These are phyloP conservation scores for Acromyrmex charruanus DNA, from an alignment of 1,140 invertebrate genomes.

Conservation along the genomic window DNA sequence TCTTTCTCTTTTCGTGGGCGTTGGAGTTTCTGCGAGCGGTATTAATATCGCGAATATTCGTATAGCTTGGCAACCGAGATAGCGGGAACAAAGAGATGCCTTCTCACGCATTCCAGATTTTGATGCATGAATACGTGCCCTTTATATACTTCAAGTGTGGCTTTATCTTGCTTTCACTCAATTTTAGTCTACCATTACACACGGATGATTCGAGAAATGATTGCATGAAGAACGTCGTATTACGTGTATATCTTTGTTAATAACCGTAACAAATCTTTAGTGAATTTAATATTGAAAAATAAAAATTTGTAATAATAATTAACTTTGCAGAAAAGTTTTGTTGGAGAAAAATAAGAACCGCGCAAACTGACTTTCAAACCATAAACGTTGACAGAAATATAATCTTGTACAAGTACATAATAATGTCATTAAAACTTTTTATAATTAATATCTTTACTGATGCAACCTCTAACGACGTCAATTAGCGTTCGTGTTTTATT, in stretches of 20 bases:
- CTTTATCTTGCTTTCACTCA: slow-evolving; percentile 35
- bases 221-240: background rate
- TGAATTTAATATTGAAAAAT: background rate
- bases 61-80: background rate
- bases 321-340: background rate
- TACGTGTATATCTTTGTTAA: background rate
- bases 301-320: background rate
- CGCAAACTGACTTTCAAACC: background rate
- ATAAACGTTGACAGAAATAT: background rate
- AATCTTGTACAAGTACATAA: background rate
- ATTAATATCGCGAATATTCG: slow-evolving; percentile 50
- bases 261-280: background rate
- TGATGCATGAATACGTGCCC: slow-evolving; percentile 40
- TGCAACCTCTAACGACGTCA: slow-evolving; percentile 22
- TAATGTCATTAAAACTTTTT: background rate
- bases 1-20: background rate
- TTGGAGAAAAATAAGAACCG: background rate
- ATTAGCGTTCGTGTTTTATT: slow-evolving; percentile 10
- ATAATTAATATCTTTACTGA: background rate
- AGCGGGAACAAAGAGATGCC: slow-evolving; percentile 40
- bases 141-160: slow-evolving; percentile 6
- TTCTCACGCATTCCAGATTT: slow-evolving; percentile 43
- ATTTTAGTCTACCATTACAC: background rate
- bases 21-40: slow-evolving; percentile 1
- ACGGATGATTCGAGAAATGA: background rate